These are phyloP conservation scores for Drosophila micromelanica DNA, from an alignment of 1,140 invertebrate species.

Conservation along the genomic window DNA sequence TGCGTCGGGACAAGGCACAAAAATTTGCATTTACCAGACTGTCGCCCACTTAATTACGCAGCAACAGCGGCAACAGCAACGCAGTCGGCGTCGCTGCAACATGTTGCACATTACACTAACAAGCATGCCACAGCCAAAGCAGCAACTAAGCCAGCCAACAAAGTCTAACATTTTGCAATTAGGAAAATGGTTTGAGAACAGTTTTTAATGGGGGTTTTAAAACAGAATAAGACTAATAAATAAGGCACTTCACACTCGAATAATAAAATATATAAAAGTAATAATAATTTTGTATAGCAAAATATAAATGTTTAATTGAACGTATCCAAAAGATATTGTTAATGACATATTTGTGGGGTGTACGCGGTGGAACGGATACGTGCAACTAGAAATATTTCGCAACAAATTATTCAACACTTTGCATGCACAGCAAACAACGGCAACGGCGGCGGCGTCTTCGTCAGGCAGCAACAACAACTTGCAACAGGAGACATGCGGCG, in stretches of 20 bases:
- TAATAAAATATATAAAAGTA: no score
- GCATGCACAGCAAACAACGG: constrained; percentile 61
- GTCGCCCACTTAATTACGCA: constrained; percentile 82
- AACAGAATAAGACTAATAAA: no score
- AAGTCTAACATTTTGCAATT: constrained; percentile 11
- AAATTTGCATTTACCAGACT: constrained; percentile 82
- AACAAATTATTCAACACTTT: constrained; percentile 83
- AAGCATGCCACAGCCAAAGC: constrained; percentile 43
- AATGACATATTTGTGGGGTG: constrained; percentile 52
- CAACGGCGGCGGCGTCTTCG: constrained; percentile 7
- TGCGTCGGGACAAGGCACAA: constrained; percentile 70
- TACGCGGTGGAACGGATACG: constrained; percentile 34
- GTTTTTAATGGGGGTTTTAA: neutral
- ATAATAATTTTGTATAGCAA: no score
- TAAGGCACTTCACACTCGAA: no score
- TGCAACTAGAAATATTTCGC: constrained; percentile 77
- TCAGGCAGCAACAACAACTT: constrained; percentile 22
- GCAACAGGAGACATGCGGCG: constrained; percentile 55
- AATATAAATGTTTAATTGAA: no score
- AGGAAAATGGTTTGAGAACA: neutral
- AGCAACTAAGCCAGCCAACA: constrained; percentile 39
- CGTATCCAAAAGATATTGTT: neutral
- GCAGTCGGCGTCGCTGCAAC: constrained; percentile 60
- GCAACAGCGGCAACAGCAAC: constrained; percentile 50
- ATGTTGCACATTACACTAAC: constrained; percentile 74